Base-by-base conservation (phyloP, 2,797 vertebrate genomes). In the Ctenochaetus hawaiiensis region DNA sequence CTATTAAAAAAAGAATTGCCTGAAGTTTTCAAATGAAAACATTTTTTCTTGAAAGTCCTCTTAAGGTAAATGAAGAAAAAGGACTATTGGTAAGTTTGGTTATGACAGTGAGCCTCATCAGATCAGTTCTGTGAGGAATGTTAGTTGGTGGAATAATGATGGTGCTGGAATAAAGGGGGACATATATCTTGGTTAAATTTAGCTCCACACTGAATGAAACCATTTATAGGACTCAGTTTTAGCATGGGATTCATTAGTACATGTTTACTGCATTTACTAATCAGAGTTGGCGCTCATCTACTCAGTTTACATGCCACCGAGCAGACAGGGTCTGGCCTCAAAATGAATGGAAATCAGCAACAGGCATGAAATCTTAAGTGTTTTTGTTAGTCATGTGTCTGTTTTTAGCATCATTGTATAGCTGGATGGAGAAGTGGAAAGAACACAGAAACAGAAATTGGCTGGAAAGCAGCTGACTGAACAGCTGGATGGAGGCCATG, bases 381-480 rank as follows among this genome's bases (percentile, higher is more conserved):
- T 86, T 87, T 88, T 87, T 86, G 85, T 91, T 89, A 87, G 68
- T 89, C 84, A 64, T 61, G 75, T 49, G 62, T 79, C 85, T 92
- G 85, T 92, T 92, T 92, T 89, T 89, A 91, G 84, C 71, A 58
- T 60, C 83, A 84, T 80, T 60, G 77, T 92, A 85, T 82, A 80
- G 86, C 84, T 89, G 85, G 80, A 89, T 44, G 45, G 72, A 91
- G 79, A 84, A 82, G 85, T 89, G 88, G 87, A 91, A 92, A 92
- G 59, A 89, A 77, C 66, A 59, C 72, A 82, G 80, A 58, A 20
- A 67, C 66, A 61, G 75, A 82, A 81, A 72, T 65, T 78, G 77
- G 77, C 68, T 67, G 49, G 58, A 61, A 85, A 77, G 79, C 68
- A 22, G 71, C 48, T 59, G 17, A 22, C 37, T 53, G 71, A 78